A percentile compares a stretch with the other conserved stretches of the same genome.
These are phyloP conservation scores for Tenualosa ilisha DNA, from an alignment of 2,797 vertebrate genomes.

Conservation along the genomic window DNA sequence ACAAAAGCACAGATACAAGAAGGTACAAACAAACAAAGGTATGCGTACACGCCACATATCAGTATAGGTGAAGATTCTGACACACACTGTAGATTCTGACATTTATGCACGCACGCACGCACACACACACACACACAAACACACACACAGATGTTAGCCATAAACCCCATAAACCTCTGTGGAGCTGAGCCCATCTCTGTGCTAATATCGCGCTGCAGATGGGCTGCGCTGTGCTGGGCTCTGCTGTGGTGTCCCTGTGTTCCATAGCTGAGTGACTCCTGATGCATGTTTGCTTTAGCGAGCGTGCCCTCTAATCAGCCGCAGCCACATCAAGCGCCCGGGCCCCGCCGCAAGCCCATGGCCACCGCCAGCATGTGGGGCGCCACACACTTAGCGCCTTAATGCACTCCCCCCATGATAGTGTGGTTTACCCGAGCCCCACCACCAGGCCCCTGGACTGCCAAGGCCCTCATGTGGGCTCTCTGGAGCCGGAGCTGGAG, in stretches of 20 bases:
- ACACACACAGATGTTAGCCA: slow-evolving; percentile 43
- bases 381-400: neutral
- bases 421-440: neutral
- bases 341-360: slow-evolving; percentile 11
- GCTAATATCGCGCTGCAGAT: neutral
- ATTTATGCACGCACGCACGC: slow-evolving; percentile 24
- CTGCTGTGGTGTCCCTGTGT: neutral
- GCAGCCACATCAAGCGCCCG: slow-evolving; percentile 26
- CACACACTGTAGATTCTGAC: too few species aligned
- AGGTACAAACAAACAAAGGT: neutral
- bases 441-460: neutral
- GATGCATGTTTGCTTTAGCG: slow-evolving; percentile 37
- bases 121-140: slow-evolving; percentile 28
- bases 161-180: slow-evolving; percentile 48
- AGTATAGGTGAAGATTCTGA: too few species aligned
- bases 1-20: neutral
- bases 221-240: neutral
- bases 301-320: slow-evolving; percentile 22
- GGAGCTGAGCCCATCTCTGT: slow-evolving; percentile 18
- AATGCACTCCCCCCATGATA: neutral
- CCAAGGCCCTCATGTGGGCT: neutral
- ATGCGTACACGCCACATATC: too few species aligned
- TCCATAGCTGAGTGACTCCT: neutral
- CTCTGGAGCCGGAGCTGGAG: neutral
- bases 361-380: slow-evolving; percentile 22